Conservation (phyloP, 1,140 invertebrate species). For the Aphis gossypii region DNA sequence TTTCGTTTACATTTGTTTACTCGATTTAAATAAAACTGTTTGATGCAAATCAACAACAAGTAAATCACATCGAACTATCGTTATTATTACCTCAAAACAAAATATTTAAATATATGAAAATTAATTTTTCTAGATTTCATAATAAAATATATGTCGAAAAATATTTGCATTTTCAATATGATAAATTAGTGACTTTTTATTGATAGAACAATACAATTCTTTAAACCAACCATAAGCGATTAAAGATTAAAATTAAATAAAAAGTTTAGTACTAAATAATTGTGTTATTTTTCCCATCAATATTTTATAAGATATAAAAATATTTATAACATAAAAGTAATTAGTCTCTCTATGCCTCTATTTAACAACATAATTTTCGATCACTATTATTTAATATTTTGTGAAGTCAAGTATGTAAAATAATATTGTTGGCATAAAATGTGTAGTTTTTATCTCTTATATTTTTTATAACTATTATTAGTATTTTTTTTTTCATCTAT, state of each 20-base stretch:
- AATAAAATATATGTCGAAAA: background rate
- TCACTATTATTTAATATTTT: background rate
- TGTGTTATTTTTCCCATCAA: background rate
- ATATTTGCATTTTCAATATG: background rate
- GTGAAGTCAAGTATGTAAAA: too few species aligned
- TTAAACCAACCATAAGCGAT: too few species aligned
- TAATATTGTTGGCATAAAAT: too few species aligned
- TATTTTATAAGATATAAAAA: background rate
- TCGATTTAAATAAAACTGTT: background rate
- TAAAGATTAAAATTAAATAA: background rate
- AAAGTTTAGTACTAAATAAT: background rate
- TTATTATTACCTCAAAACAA: background rate
- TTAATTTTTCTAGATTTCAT: background rate
- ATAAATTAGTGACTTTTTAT: background rate
- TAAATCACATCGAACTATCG: background rate
- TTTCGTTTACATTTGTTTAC: background rate
- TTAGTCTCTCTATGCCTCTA: too few species aligned
- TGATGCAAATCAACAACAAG: background rate
- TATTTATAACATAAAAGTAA: background rate
- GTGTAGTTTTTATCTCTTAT: too few species aligned
- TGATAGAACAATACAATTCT: background rate
- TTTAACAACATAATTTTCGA: background rate
- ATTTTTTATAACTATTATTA: background rate
- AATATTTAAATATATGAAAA: background rate
- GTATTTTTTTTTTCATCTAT: background rate